phyloP scores from a whole-genome alignment of 2,113 vertebrate species.

The Pelvicachromis taeniatus region DNA sequence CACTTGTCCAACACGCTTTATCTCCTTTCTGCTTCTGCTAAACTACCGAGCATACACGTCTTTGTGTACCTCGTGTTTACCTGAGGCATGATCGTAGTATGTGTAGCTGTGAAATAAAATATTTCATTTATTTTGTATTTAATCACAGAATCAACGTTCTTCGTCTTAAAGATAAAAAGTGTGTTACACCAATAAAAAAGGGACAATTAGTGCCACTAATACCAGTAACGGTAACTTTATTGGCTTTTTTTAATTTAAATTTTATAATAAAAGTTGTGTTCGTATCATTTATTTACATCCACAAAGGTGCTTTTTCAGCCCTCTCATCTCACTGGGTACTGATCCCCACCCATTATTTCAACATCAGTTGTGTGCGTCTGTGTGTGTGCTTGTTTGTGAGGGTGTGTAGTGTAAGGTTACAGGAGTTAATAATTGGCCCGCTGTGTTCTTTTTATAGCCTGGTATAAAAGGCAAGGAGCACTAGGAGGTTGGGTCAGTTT shows the following conservation, averaged over 20 bases:
- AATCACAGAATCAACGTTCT: neutral
- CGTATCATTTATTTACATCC: neutral
- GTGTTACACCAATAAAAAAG: neutral
- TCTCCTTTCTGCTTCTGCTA: neutral
- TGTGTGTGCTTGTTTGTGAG: neutral
- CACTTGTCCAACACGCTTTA: neutral
- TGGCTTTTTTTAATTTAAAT: neutral
- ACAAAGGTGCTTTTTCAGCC: neutral
- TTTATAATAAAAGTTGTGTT: constrained; percentile 4
- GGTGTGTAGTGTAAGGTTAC: constrained; percentile 38
- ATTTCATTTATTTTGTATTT: neutral
- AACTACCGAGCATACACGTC: neutral
- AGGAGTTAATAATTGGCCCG: constrained; percentile 38
- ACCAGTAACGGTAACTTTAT: neutral
- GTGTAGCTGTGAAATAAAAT: neutral
- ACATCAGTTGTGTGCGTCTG: constrained; percentile 9
- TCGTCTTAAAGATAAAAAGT: neutral
- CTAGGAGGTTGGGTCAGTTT: neutral
- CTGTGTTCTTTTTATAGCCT: constrained; percentile 39
- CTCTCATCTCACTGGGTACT: neutral
- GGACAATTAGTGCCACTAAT: neutral
- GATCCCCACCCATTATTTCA: constrained; percentile 48
- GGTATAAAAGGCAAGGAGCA: constrained; percentile 46
- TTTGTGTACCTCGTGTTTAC: neutral
- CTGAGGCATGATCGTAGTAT: neutral